Conservation (phyloP, 2,888 invertebrate species). For the Dolichopus griseipennis region DNA sequence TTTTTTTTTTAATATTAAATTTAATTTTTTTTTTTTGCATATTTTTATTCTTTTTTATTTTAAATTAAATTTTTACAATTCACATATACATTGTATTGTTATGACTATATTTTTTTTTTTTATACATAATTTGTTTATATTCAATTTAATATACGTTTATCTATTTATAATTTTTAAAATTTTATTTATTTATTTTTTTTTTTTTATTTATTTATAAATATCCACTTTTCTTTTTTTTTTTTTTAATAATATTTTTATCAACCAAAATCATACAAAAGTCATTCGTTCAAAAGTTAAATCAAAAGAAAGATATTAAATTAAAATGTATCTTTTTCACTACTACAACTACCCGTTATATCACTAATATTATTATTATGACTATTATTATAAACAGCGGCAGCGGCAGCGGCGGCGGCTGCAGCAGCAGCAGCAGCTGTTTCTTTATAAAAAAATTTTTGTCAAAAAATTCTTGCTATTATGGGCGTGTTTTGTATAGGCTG, state of each 20-base stretch:
- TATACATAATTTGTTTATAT: not conserved
- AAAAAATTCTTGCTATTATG: slow-evolving; percentile 45
- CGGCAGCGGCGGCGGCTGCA: not conserved
- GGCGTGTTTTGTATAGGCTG: slow-evolving; percentile 36
- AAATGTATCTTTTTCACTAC: not conserved
- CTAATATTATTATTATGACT: not conserved
- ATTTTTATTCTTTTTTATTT: too few species aligned
- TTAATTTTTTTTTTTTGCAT: not conserved
- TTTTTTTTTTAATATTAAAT: not conserved
- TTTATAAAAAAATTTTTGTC: slow-evolving; percentile 34
- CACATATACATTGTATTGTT: not conserved
- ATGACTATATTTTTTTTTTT: not conserved
- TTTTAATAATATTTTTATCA: not conserved
- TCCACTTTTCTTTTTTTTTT: too few species aligned
- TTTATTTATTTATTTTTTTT: not conserved
- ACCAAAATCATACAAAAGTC: not conserved
- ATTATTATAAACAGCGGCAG: not conserved
- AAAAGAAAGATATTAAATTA: not conserved
- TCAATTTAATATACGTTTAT: not conserved
- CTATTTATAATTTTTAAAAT: not conserved
- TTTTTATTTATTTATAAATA: not conserved
- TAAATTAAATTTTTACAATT: too few species aligned
- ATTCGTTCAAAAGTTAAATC: not conserved
- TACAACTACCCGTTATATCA: not conserved
- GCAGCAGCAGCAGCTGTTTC: slow-evolving; percentile 7